Base-by-base conservation (phyloP, 2,888 invertebrate species). In the Cordilura impudica region DNA sequence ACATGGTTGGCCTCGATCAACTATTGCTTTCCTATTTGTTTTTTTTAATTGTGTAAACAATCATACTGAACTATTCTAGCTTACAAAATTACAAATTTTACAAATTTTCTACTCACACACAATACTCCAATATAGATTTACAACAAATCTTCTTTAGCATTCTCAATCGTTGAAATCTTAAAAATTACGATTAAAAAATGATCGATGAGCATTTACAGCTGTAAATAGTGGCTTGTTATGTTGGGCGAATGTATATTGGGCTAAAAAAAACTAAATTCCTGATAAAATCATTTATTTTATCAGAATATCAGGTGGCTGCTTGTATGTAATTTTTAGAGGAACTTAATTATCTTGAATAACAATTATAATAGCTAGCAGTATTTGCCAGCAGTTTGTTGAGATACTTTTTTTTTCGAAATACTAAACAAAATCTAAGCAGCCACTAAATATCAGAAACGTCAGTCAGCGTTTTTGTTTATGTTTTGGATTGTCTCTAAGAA, bases 161-260 rank as follows among this genome's bases (percentile, higher is more conserved):
- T n/a, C n/a, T 39, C n/a, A 39, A 39, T 39, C n/a, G 35, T n/a
- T 39, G 35, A 39, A 39, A 4, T 39, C n/a, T 5, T 39, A 4
- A 39, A 39, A 39, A 39, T 39, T 39, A 39, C 35, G 35, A 39
- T 39, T 4, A 39, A 39, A 43, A 60, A 26, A 56, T 72, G 56
- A 72, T 72, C 65, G 72, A 73, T 66, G 56, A 65, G 49, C 58
- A 26, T 1, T 45, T 63, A 26, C 63, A 72, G 49, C 54, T 58
- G 73, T 23, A 51, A 43, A 43, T 65, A 58, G 23, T 23, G 21
- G 35, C 2, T 51, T 43, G 35, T 56, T 49, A 45, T n/a, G n/a
- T 45, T 71, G 12, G 53, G 61, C 14, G 8, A 29, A 61, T 39
- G 31, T 45, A 45, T 54, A 58, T 10, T 19, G 26, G 4, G 31